phyloP scores from a whole-genome alignment of 2,113 vertebrate species.

The Rhinogobius similis region DNA sequence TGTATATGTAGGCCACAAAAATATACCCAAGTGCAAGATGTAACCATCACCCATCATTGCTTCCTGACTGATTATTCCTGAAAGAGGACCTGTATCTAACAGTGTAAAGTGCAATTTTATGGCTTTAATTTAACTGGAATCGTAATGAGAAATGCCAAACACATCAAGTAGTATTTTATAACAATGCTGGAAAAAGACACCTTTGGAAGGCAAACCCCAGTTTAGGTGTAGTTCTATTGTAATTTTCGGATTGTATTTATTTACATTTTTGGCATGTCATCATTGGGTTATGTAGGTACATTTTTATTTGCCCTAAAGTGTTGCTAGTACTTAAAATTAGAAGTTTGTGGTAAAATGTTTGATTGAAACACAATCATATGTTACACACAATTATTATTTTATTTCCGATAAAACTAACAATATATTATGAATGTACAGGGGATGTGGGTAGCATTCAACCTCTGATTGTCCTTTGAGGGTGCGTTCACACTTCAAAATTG shows the following conservation, averaged over 20 bases:
- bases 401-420: constrained; percentile 43
- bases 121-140: constrained; percentile 57
- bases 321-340: constrained; percentile 48
- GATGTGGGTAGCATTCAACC: constrained; percentile 36
- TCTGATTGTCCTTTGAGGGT: neutral
- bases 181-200: neutral
- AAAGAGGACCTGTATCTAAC: constrained; percentile 37
- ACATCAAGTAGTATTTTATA: constrained; percentile 21
- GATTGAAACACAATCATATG: constrained; percentile 59
- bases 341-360: constrained; percentile 41
- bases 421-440: constrained; percentile 64
- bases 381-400: constrained; percentile 30
- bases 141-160: constrained; percentile 14
- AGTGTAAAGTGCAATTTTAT: constrained; percentile 41
- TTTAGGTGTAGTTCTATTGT: neutral
- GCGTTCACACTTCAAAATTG: too few relatives aligned
- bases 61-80: constrained; percentile 19
- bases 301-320: constrained; percentile 48
- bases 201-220: neutral
- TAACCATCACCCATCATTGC: constrained; percentile 3
- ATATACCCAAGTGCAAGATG: constrained; percentile 24
- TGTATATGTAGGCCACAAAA: constrained; percentile 22
- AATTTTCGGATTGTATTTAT: constrained; percentile 43
- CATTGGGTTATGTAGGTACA: constrained; percentile 31
- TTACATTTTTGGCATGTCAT: constrained; percentile 35